Base-by-base conservation (phyloP, 2,797 vertebrate species). In the Limosa lapponica region DNA sequence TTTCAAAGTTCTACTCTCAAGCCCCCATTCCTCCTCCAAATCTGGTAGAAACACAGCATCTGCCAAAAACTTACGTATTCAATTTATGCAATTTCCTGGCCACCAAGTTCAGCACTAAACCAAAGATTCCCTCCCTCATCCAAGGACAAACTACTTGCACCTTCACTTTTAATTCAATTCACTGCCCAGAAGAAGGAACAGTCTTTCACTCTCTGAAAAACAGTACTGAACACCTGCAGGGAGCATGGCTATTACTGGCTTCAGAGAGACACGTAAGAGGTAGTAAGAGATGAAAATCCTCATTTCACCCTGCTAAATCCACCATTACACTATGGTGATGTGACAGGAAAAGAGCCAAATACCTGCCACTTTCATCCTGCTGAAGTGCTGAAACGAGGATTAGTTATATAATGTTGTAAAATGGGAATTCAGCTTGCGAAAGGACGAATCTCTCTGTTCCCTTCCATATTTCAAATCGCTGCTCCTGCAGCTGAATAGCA, bases 291-390 rank as follows among this genome's bases (percentile, higher is more conserved):
- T 25, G 64, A 80, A 94, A 96, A 94, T 95, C 87, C 95, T 91
- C 62, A 46, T 73, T 93, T 96, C 91, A 95, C 85, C 77, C 87
- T 77, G 62, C 77, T 96, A 95, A 95, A 94, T 91, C 91, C 83
- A 73, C 77, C 44, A 36, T 73, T 91, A 49, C 34, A 19, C 43
- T 75, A 18, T 11, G 37, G 85, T 82, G 86, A 69, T 87, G 85
- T 84, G 91, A 87, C 85, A 95, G 86, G 90, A 96, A 54, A 92
- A 90, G 80, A 89, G 86, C 80, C 90, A 95, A 94, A 91, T 83
- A 90, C 87, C 80, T 83, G 43, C 46, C 72, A 72, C 89, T 89
- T 89, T 74, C 85, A 91, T 87, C 70, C 91, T 70, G 43, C 71
- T 92, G 73, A 94, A 89, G 83, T 48, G 44, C 66, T 95, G 93